A percentile compares a stretch with the other conserved stretches of the same genome.
phyloP scores from a whole-genome alignment of 1,140 invertebrate genomes.

The Bilobella aurantiaca region DNA sequence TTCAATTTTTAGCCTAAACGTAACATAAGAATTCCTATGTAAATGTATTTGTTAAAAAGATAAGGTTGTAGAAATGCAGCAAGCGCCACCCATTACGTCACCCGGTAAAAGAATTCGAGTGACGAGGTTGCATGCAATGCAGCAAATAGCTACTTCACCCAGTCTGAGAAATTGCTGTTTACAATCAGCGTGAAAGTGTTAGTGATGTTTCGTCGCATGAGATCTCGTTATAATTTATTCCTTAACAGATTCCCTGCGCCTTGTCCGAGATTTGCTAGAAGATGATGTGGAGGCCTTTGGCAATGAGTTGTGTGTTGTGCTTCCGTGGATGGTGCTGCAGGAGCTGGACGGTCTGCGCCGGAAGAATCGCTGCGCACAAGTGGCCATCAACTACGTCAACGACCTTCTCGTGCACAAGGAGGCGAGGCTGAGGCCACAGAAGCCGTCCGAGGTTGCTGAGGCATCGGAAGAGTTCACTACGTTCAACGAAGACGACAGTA shows the following conservation, averaged over 20 bases:
- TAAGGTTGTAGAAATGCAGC: too few relatives aligned
- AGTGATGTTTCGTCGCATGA: too few relatives aligned
- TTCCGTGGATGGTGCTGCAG: conserved; percentile 34
- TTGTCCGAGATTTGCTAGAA: conserved; percentile 19
- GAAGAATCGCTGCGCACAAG: neutral
- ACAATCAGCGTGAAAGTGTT: too few relatives aligned
- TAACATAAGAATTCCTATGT: too few relatives aligned
- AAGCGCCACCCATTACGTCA: too few relatives aligned
- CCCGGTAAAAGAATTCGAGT: too few relatives aligned
- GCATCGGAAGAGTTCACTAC: conserved; percentile 17
- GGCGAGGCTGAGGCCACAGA: conserved; percentile 26
- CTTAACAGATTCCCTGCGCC: conserved; percentile 7
- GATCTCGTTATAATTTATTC: neutral
- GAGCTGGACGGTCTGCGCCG: conserved; percentile 25
- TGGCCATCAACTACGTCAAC: conserved; percentile 23
- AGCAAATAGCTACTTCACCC: too few relatives aligned
- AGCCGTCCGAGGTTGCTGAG: conserved; percentile 23
- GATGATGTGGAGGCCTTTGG: neutral
- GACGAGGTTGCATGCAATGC: too few relatives aligned
- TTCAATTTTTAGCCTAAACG: too few relatives aligned
- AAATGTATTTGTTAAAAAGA: too few relatives aligned
- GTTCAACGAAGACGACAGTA: conserved; percentile 25
- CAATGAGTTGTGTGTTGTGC: conserved; percentile 13
- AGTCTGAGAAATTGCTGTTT: too few relatives aligned
- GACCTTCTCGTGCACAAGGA: conserved; percentile 20